Conservation (phyloP, 2,113 vertebrate genomes). For the Cygnus buccinator region DNA sequence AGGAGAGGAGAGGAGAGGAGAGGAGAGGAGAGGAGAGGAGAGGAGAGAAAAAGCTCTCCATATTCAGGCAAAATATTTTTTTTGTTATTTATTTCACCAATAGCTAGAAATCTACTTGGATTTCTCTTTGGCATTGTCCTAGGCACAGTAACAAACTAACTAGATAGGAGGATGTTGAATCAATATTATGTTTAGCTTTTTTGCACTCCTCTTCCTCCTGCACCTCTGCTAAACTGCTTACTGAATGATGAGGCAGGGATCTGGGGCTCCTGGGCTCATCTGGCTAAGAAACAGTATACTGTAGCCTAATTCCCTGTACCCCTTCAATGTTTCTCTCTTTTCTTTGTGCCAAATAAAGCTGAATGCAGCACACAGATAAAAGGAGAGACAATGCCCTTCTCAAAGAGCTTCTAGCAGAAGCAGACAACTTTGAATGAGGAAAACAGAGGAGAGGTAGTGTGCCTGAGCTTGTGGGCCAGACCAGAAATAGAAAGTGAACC, state of each 20-base stretch:
- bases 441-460: neutral
- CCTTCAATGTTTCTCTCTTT: neutral
- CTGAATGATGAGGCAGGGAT: neutral
- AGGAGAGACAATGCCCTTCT: neutral
- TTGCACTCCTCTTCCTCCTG: neutral
- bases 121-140: neutral
- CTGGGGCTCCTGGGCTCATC: neutral
- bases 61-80: neutral
- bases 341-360: constrained; percentile 18
- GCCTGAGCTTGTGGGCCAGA: neutral
- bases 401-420: constrained; percentile 2
- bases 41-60: neutral
- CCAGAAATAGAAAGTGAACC: neutral
- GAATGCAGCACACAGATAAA: constrained; percentile 57
- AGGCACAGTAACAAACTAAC: neutral
- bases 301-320: neutral
- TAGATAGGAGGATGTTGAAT: neutral
- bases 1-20: accelerated
- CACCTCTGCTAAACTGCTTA: neutral
- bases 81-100: neutral
- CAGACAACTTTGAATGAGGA: neutral
- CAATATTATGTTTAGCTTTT: neutral
- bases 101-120: neutral
- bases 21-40: too few relatives aligned
- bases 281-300: neutral